Conservation (phyloP, 2,888 invertebrate genomes). For the Rotaria macrura region DNA sequence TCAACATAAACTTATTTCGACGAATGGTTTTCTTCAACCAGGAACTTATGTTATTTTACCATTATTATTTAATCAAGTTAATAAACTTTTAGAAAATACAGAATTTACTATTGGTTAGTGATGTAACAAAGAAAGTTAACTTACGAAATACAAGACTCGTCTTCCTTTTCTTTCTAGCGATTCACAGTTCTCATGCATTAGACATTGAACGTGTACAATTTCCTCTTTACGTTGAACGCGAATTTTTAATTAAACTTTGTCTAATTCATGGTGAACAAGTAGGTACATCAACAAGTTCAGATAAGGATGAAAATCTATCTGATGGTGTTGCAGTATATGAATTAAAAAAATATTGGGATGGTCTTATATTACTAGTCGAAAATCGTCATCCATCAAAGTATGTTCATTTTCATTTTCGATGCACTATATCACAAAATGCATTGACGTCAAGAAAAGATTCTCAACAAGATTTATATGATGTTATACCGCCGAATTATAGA, state of each 20-base stretch:
- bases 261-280: background rate
- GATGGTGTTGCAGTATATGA: background rate
- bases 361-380: conserved; percentile 1
- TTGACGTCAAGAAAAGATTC: background rate
- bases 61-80: background rate
- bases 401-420: conserved; percentile 4
- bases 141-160: background rate
- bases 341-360: conserved; percentile 11
- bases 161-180: background rate
- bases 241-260: conserved; percentile 8
- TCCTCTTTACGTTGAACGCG: background rate
- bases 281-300: background rate
- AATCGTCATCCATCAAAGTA: background rate
- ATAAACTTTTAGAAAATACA: background rate
- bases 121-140: background rate
- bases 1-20: background rate
- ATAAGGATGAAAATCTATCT: background rate
- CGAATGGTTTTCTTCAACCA: background rate
- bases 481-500: background rate
- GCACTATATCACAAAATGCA: background rate
- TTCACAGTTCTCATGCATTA: conserved; percentile 1
- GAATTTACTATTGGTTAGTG: background rate
- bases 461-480: background rate
- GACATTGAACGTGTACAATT: background rate
- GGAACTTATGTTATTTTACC: background rate